These are phyloP conservation scores for Indri indri DNA, from an alignment of 2,113 vertebrate species.

Conservation along the genomic window DNA sequence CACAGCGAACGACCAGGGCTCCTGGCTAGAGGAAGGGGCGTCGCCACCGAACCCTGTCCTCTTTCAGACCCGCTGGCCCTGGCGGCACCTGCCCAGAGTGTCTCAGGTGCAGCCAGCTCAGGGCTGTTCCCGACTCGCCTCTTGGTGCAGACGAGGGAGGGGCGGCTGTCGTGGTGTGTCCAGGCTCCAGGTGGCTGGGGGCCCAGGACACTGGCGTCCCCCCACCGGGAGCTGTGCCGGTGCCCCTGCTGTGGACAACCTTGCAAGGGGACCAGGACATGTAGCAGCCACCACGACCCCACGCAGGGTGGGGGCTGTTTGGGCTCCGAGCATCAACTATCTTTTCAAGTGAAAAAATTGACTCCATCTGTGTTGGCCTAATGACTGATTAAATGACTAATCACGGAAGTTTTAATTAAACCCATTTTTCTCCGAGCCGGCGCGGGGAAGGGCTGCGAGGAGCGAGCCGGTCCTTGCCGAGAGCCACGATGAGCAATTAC, in stretches of 20 bases:
- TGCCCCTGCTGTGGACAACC: background rate
- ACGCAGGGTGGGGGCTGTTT: constrained; percentile 37
- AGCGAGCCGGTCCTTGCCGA: constrained; percentile 63
- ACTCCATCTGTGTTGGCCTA: constrained; percentile 85
- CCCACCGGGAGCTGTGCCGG: background rate
- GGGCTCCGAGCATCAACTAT: constrained; percentile 75
- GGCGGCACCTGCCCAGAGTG: background rate
- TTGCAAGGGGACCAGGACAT: background rate
- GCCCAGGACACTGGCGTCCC: background rate
- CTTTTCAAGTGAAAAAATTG: constrained; percentile 83
- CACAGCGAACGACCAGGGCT: background rate
- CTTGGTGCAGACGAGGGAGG: accelerated
- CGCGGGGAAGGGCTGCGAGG: constrained; percentile 77
- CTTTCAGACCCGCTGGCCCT: background rate
- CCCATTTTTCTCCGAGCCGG: constrained; percentile 79
- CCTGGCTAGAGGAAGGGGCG: background rate
- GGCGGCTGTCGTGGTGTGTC: accelerated
- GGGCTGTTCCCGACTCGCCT: background rate
- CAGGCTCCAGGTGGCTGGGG: background rate
- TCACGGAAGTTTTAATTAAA: constrained; percentile 86
- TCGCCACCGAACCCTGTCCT: background rate
- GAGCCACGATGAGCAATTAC: constrained; percentile 75
- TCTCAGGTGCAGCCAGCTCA: background rate
- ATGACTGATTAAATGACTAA: constrained; percentile 87
- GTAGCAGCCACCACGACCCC: constrained; percentile 50